These are phyloP conservation scores for Cydia strobilella DNA, from an alignment of 1,140 invertebrate species.

Conservation along the genomic window DNA sequence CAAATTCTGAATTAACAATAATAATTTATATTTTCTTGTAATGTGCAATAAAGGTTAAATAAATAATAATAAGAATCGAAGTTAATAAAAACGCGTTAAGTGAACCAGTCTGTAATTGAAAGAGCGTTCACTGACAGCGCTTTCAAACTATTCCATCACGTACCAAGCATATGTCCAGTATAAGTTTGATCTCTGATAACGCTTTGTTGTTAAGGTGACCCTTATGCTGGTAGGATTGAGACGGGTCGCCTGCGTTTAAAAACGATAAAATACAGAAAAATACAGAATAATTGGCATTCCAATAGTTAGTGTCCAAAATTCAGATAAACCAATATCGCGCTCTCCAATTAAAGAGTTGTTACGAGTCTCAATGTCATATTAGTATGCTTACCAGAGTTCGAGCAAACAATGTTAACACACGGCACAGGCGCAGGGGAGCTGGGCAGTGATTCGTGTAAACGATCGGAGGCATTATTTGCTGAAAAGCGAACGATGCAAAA, in stretches of 20 bases:
- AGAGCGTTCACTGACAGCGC: constrained; percentile 42
- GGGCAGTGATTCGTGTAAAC: constrained; percentile 65
- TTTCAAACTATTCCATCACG: background rate
- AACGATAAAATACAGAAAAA: too few species aligned
- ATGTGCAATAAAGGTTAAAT: too few species aligned
- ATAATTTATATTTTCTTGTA: too few species aligned
- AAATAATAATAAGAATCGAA: background rate
- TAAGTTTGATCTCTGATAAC: background rate
- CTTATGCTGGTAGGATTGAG: too few species aligned
- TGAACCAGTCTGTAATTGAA: constrained; percentile 29
- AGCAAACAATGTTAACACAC: background rate
- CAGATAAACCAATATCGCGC: too few species aligned
- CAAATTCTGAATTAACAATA: background rate
- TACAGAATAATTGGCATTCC: too few species aligned
- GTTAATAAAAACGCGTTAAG: constrained; percentile 14
- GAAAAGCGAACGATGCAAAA: constrained; percentile 54
- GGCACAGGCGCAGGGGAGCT: constrained; percentile 37
- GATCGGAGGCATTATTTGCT: constrained; percentile 54
- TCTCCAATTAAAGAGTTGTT: too few species aligned
- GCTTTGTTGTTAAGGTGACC: too few species aligned
- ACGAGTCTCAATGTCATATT: background rate
- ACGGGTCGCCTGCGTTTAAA: too few species aligned
- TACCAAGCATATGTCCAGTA: background rate
- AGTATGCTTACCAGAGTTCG: background rate
- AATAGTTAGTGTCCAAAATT: too few species aligned